Percentiles rank a stretch among this genome's conserved stretches.
phyloP scores from a whole-genome alignment of 2,888 invertebrate genomes.

The Pristionchus fissidentatus region DNA sequence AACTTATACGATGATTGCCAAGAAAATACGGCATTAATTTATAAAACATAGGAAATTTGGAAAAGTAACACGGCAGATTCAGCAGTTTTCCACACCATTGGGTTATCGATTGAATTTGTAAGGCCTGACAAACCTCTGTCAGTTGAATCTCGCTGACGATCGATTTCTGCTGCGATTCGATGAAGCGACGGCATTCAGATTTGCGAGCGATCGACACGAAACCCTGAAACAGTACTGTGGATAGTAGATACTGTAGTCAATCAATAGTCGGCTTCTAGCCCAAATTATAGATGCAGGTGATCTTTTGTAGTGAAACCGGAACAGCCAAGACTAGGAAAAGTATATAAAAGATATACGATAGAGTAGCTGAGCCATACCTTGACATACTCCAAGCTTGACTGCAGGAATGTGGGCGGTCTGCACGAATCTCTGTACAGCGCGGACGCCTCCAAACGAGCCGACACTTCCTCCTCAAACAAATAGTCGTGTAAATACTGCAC shows the following conservation, averaged over 20 bases:
- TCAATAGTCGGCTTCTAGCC: background rate
- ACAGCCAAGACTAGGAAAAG: background rate
- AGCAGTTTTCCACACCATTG: background rate
- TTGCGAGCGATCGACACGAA: constrained; percentile 15
- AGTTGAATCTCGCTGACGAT: constrained; percentile 35
- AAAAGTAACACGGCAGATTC: background rate
- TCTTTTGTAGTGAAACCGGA: background rate
- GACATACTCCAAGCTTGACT: constrained; percentile 14
- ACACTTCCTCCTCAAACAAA: constrained; percentile 22
- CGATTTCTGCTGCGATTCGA: constrained; percentile 43
- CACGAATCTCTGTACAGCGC: constrained; percentile 35
- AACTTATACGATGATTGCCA: background rate
- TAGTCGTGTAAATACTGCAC: background rate
- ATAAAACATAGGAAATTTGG: background rate
- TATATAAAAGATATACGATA: background rate
- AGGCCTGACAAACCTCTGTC: constrained; percentile 28
- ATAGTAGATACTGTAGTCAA: background rate
- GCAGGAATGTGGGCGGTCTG: constrained; percentile 20
- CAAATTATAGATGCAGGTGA: background rate
- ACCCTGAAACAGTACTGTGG: constrained; percentile 8
- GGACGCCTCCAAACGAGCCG: constrained; percentile 32
- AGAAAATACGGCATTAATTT: background rate
- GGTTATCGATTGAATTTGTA: background rate
- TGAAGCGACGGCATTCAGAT: constrained; percentile 24
- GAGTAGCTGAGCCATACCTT: background rate